A percentile compares a stretch with the other conserved stretches of the same genome.
phyloP scores from a whole-genome alignment of 53 echinoderm and acorn worm species.

The Astropecten irregularis region DNA sequence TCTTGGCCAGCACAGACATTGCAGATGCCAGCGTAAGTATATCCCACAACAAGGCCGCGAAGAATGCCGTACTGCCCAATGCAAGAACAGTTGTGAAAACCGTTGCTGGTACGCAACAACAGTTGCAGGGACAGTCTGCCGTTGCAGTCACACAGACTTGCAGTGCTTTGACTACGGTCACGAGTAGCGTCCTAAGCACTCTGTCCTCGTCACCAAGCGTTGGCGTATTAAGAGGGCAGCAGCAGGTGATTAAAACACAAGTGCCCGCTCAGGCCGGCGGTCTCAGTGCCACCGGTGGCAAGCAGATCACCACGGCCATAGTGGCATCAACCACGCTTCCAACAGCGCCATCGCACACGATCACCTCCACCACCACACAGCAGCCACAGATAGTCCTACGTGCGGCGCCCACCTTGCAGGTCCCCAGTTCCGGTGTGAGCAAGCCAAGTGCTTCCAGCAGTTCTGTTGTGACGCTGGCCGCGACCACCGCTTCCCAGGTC shows the following conservation, averaged over 20 bases:
- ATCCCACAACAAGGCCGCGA: background rate
- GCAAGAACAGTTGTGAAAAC: conserved; percentile 48
- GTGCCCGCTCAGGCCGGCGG: background rate
- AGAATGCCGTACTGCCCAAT: conserved; percentile 12
- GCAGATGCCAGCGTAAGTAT: background rate
- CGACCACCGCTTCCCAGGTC: conserved; percentile 11
- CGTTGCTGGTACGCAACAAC: background rate
- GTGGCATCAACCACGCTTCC: conserved; percentile 24
- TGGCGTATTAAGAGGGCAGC: background rate
- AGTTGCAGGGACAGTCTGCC: background rate
- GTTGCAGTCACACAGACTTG: background rate
- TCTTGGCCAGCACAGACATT: conserved; percentile 24
- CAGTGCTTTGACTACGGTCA: conserved; percentile 20
- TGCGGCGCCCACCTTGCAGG: conserved; percentile 24
- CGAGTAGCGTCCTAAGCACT: conserved; percentile 26
- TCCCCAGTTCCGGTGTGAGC: background rate
- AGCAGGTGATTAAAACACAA: background rate
- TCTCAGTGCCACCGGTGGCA: conserved; percentile 14
- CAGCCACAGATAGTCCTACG: conserved; percentile 56
- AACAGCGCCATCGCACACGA: background rate
- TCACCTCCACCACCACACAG: background rate
- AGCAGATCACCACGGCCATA: conserved; percentile 14
- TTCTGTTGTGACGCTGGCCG: conserved; percentile 19
- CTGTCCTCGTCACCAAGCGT: conserved; percentile 18
- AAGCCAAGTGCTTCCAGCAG: conserved; percentile 38